Base-by-base conservation (phyloP, 2,113 vertebrate genomes). In the Lamprologus ornatipinnis region DNA sequence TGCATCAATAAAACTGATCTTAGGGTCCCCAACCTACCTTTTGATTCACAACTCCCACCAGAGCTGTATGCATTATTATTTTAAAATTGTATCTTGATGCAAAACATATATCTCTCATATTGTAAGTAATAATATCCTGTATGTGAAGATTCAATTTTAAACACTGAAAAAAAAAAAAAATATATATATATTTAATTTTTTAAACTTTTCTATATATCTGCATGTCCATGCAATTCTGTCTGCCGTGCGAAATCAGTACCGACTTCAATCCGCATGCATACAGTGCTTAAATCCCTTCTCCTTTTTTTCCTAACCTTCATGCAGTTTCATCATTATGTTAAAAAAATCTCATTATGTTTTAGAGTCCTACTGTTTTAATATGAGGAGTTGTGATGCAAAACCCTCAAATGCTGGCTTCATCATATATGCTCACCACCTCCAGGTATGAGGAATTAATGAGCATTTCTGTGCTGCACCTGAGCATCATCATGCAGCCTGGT, bases 401-500 rank as follows among this genome's bases (percentile, higher is more conserved):
- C 33, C 85, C 82, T 92, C 58, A 84, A 60, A 91, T 60, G 54
- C 35, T 87, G 90, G 92, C 90, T 82, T 83, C 88, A 82, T 83
- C 87, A 57, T 82, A 85, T 75, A 47, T 73, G 83, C 92, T 85
- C 86, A 8, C 65, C 88, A 83, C 58, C 91, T 85, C 37, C 82
- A 90, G 88, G 89, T 91, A 88, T 6, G 51, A 57, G 81, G 88
- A 91, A 92, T 94, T 93, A 94, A 95, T 94, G 92, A 95, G 91
- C 91, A 88, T 85, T 91, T 84, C 87, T 81, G 78, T 47, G 63
- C 87, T 58, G 88, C 92, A 95, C 94, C 94, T 94, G 94, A 93
- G 91, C 92, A 94, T 91, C 87, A 88, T 89, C 85, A 85, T 35
- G 89, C 81, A 91, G 90, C 83, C 87, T 81, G 65, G 85, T 88